phyloP scores from a whole-genome alignment of 2,888 invertebrate species.

The Strigamia transsilvanica region DNA sequence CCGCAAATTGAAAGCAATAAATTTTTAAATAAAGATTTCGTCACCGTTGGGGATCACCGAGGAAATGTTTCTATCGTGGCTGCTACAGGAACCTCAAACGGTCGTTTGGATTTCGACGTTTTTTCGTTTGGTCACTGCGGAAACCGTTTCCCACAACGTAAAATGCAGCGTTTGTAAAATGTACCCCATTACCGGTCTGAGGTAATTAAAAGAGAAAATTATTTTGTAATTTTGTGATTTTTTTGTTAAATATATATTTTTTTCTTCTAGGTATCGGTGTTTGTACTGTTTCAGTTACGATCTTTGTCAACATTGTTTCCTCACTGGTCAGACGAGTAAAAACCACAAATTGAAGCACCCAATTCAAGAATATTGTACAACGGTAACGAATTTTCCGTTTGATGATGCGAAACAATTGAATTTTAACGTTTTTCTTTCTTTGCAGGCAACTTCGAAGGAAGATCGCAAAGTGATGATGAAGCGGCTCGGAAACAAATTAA shows the following conservation, averaged over 20 bases:
- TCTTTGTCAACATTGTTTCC: conserved; percentile 76
- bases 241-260: not conserved
- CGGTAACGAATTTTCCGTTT: conserved; percentile 63
- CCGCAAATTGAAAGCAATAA: not conserved
- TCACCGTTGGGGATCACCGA: conserved; percentile 76
- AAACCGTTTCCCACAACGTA: conserved; percentile 60
- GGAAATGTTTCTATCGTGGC: conserved; percentile 75
- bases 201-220: conserved; percentile 57
- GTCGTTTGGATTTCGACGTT: conserved; percentile 74
- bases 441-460: conserved; percentile 64
- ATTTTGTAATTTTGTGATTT: conserved; percentile 6
- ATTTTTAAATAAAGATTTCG: conserved; percentile 59
- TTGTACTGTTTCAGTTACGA: conserved; percentile 73
- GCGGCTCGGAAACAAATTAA: conserved; percentile 65
- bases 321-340: conserved; percentile 70
- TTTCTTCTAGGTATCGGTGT: conserved; percentile 69
- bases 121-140: conserved; percentile 71
- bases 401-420: not conserved
- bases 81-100: conserved; percentile 71
- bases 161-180: conserved; percentile 55
- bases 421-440: conserved; percentile 55
- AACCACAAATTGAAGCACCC: conserved; percentile 74
- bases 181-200: conserved; percentile 55
- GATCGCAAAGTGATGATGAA: conserved; percentile 64
- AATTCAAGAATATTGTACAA: conserved; percentile 72